Conservation (phyloP, 2,797 vertebrate species). For the Anas flavirostris region DNA sequence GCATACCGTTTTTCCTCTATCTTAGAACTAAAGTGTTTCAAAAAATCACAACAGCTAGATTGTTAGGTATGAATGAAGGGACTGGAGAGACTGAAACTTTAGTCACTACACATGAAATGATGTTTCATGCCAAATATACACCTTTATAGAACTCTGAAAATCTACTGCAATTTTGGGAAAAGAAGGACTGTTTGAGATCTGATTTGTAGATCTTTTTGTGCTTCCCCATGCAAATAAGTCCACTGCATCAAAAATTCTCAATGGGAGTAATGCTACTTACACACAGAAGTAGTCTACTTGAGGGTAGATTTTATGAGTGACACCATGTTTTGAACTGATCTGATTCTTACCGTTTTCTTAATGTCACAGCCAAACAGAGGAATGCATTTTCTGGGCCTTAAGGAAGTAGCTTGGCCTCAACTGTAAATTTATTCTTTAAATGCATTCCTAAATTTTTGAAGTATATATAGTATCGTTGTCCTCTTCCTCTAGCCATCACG, state of each 20-base stretch:
- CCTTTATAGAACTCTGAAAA: neutral
- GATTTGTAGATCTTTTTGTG: neutral
- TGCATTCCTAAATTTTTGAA: neutral
- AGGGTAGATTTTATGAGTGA: neutral
- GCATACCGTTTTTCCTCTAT: neutral
- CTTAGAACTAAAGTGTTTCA: neutral
- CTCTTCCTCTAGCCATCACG: neutral
- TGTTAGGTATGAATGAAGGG: neutral
- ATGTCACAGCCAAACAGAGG: neutral
- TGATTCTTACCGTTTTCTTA: neutral
- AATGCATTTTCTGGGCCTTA: neutral
- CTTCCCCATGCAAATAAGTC: neutral
- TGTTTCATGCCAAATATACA: neutral
- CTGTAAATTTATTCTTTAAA: neutral
- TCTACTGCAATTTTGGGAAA: neutral
- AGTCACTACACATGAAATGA: neutral
- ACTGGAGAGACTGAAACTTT: neutral
- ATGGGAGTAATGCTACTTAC: neutral
- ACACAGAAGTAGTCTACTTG: neutral
- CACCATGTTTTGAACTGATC: neutral
- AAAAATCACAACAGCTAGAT: neutral
- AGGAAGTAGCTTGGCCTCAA: neutral
- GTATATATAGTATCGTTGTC: neutral
- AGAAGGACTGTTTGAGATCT: neutral
- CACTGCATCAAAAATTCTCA: neutral